Evolutionary conservation across 2,113 vertebrate genomes (phyloP).

Genomic region (Ursus arctos): DNA sequence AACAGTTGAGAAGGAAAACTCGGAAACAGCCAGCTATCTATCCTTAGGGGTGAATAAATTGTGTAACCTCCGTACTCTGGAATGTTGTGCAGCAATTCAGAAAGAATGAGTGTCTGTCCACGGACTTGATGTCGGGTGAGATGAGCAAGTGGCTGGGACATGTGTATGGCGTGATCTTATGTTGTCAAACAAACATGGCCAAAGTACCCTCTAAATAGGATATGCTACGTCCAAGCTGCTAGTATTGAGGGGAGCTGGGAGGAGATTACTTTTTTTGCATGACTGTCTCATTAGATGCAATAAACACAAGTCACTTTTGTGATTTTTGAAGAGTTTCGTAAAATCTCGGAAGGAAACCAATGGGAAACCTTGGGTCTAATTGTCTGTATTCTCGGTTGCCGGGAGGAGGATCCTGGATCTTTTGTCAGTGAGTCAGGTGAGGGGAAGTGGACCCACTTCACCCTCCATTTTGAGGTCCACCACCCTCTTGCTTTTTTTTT

Average conservation of each 20-base stretch:
- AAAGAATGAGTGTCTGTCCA: background rate
- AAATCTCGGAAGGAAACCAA: conserved; percentile 24
- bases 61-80: background rate
- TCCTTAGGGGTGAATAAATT: background rate
- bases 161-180: background rate
- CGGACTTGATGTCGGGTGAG: background rate
- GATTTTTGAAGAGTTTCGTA: background rate
- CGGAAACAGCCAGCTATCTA: background rate
- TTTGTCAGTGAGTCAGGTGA: background rate
- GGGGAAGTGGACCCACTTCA: background rate
- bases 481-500: background rate
- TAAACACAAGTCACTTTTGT: background rate
- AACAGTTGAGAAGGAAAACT: background rate
- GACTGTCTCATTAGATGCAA: background rate
- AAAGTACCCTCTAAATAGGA: background rate
- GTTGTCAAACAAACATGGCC: background rate
- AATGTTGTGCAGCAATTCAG: background rate
- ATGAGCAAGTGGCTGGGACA: background rate
- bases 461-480: background rate
- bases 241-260: background rate
- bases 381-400: background rate
- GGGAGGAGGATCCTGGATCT: background rate
- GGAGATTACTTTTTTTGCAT: background rate
- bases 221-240: background rate
- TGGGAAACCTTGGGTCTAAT: background rate